phyloP scores from a whole-genome alignment of 2,113 vertebrate species.

The Galbula dea region DNA sequence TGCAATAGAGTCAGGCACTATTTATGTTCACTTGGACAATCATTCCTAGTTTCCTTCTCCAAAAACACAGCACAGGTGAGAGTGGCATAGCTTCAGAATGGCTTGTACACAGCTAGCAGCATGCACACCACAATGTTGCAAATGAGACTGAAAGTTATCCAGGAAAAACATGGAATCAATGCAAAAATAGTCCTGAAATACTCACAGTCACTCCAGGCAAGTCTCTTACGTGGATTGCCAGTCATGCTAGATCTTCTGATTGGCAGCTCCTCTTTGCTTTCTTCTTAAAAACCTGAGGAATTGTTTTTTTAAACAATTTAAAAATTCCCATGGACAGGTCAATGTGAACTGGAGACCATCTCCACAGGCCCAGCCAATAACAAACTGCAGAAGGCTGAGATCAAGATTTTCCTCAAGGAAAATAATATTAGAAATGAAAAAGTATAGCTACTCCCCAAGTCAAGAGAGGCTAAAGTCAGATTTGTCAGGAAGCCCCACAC shows the following conservation, averaged over 20 bases:
- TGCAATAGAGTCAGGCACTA: background rate
- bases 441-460: background rate
- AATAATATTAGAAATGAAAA: background rate
- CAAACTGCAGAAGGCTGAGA: background rate
- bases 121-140: background rate
- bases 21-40: background rate
- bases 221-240: background rate
- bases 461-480: background rate
- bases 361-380: background rate
- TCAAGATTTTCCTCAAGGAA: background rate
- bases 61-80: background rate
- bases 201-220: constrained; percentile 38
- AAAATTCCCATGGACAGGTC: background rate
- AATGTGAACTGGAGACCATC: background rate
- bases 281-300: constrained; percentile 28
- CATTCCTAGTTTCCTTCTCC: background rate
- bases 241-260: background rate
- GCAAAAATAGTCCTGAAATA: constrained; percentile 23
- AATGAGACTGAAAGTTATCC: background rate
- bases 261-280: background rate
- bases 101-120: background rate
- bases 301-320: background rate
- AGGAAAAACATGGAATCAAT: background rate
- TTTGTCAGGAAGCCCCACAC: background rate
- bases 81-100: background rate